Evolutionary conservation across 2,113 vertebrate species (phyloP).

Genomic region (Charina bottae): DNA sequence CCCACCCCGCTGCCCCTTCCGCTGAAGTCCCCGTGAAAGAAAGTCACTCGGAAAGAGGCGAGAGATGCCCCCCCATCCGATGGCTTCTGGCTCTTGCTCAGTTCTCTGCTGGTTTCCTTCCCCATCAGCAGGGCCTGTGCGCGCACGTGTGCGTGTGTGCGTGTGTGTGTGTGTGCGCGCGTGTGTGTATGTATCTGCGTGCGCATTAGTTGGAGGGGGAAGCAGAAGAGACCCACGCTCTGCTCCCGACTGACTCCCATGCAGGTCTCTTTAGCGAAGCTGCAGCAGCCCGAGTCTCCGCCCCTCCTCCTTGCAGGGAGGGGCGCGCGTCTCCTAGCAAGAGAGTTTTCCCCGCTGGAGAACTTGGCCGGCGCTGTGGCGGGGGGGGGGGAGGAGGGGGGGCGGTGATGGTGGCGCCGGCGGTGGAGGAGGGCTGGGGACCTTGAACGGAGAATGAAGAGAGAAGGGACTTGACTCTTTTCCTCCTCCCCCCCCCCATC

Average conservation of each 20-base stretch:
- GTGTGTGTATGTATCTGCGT: background rate
- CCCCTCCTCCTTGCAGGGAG: background rate
- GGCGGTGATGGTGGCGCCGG: background rate
- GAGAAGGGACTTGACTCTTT: background rate
- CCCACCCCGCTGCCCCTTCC: background rate
- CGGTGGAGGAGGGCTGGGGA: background rate
- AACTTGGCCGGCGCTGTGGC: constrained; percentile 4
- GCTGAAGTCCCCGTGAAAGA: background rate
- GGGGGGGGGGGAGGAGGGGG: too few relatives aligned
- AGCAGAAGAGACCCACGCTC: background rate
- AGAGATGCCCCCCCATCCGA: background rate
- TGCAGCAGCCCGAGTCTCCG: background rate
- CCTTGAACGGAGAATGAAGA: background rate
- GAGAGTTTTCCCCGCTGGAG: constrained; percentile 41
- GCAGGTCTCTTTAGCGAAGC: background rate
- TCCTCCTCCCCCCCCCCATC: constrained; percentile 32
- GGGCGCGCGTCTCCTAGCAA: background rate
- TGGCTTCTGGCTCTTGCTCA: background rate
- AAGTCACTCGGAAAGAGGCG: background rate
- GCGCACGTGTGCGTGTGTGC: too few relatives aligned
- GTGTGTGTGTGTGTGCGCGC: too few relatives aligned
- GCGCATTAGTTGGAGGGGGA: background rate
- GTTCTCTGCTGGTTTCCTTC: background rate
- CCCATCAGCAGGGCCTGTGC: background rate
- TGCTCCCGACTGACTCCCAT: background rate